Conservation (phyloP, 1,140 invertebrate species). For the Lasioglossum albipes region DNA sequence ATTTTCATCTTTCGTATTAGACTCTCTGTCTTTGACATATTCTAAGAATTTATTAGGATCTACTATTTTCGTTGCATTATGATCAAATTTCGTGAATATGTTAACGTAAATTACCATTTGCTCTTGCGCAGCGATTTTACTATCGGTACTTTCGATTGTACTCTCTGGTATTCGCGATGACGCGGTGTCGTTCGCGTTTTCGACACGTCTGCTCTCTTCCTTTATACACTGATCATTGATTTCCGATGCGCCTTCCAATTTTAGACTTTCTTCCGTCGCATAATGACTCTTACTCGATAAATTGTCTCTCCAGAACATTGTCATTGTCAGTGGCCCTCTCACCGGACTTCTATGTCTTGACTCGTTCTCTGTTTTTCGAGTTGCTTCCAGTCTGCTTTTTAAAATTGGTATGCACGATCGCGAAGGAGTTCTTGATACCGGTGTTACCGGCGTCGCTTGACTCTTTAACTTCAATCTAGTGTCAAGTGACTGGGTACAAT, state of each 20-base stretch:
- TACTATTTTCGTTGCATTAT: constrained; percentile 50
- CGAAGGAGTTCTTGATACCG: constrained; percentile 22
- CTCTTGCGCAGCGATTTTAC: constrained; percentile 5
- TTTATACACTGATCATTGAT: neutral
- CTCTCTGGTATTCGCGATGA: neutral
- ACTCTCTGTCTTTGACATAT: constrained; percentile 51
- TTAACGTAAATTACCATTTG: constrained; percentile 62
- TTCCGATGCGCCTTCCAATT: constrained; percentile 19
- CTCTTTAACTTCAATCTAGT: constrained; percentile 8
- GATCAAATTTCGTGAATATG: constrained; percentile 55
- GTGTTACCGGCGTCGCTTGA: neutral
- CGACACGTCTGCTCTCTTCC: neutral
- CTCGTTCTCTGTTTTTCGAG: constrained; percentile 37
- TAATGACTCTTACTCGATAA: neutral
- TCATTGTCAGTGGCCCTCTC: constrained; percentile 56
- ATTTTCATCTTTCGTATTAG: neutral
- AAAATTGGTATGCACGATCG: constrained; percentile 69
- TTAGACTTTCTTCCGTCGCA: constrained; percentile 15
- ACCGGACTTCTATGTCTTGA: constrained; percentile 50
- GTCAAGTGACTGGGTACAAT: neutral
- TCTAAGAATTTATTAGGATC: constrained; percentile 62
- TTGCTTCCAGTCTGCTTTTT: constrained; percentile 56
- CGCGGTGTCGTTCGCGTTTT: neutral
- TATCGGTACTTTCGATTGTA: neutral
- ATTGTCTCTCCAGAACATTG: constrained; percentile 34